These are phyloP conservation scores for Riptortus pedestris DNA, from an alignment of 1,140 invertebrate species.

Conservation along the genomic window DNA sequence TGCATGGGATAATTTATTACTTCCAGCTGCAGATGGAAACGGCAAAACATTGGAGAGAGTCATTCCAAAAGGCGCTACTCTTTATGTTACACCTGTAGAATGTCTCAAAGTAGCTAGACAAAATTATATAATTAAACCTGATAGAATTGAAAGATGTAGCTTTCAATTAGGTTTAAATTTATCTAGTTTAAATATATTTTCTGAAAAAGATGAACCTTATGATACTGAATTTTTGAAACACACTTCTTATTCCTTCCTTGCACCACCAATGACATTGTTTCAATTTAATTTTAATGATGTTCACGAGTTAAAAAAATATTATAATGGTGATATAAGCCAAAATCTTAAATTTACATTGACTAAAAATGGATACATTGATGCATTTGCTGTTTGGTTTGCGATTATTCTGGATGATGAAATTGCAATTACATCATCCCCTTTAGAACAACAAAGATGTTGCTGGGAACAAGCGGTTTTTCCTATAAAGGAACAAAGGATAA, in stretches of 20 bases:
- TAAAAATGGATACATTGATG: conserved; percentile 46
- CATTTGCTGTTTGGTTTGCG: conserved; percentile 60
- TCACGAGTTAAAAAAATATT: conserved; percentile 37
- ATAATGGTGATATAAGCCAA: conserved; percentile 20
- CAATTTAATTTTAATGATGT: conserved; percentile 53
- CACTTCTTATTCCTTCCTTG: conserved; percentile 41
- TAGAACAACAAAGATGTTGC: neutral
- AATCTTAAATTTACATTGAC: conserved; percentile 10
- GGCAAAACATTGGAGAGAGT: conserved; percentile 30
- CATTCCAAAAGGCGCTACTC: conserved; percentile 50
- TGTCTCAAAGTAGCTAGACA: conserved; percentile 34
- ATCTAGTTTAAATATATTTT: neutral
- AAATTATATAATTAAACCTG: conserved; percentile 14
- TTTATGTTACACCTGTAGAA: conserved; percentile 50
- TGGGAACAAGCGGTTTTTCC: conserved; percentile 18
- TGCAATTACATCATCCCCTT: conserved; percentile 43
- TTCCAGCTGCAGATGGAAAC: conserved; percentile 8
- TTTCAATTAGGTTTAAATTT: conserved; percentile 2
- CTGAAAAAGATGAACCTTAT: conserved; percentile 45
- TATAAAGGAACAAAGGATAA: neutral
- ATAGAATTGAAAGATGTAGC: neutral
- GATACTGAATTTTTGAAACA: conserved; percentile 51
- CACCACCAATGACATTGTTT: conserved; percentile 45
- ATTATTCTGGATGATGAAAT: conserved; percentile 55
- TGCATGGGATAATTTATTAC: conserved; percentile 51